These are phyloP conservation scores for Bolborhynchus lineola DNA, from an alignment of 2,113 vertebrate genomes.

Conservation along the genomic window DNA sequence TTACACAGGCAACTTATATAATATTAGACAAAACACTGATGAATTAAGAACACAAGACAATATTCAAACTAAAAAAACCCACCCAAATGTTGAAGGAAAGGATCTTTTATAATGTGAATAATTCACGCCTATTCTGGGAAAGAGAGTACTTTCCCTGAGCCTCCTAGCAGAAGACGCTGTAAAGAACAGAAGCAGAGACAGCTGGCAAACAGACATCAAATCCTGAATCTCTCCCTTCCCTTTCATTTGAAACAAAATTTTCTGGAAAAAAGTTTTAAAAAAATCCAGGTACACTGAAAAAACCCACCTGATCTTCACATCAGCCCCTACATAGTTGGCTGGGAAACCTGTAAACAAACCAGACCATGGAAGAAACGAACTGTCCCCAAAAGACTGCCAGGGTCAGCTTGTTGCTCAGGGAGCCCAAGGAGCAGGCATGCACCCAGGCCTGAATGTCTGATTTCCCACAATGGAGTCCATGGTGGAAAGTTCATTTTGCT, in stretches of 20 bases:
- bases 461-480: not conserved
- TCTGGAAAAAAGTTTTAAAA: not conserved
- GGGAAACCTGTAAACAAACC: not conserved
- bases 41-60: not conserved
- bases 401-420: not conserved
- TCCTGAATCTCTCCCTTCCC: not conserved
- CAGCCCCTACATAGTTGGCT: not conserved
- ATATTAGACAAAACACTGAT: not conserved
- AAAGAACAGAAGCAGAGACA: not conserved
- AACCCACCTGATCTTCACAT: not conserved
- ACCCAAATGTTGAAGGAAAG: not conserved
- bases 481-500: not conserved
- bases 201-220: not conserved
- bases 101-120: constrained; percentile 11
- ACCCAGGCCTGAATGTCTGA: fast-evolving
- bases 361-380: not conserved
- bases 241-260: not conserved
- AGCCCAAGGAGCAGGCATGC: not conserved
- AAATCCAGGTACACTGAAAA: not conserved
- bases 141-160: not conserved
- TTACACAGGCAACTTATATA: not conserved
- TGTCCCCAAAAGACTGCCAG: not conserved
- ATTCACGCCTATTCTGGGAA: not conserved
- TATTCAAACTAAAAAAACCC: not conserved
- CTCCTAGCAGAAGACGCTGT: not conserved